Conservation (phyloP, 2,113 vertebrate genomes). For the Trochalopteron elliotii region DNA sequence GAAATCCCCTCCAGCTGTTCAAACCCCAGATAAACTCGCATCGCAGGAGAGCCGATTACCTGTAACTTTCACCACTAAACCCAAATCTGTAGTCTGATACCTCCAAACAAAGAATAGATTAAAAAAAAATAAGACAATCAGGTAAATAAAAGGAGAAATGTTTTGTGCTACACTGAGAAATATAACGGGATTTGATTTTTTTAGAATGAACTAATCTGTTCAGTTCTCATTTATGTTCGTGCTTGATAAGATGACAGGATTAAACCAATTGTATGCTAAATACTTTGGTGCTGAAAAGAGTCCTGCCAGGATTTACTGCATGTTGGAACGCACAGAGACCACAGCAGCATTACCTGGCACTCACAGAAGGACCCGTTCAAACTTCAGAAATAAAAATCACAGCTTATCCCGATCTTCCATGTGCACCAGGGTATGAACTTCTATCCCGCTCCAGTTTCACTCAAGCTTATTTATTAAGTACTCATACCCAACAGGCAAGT, state of each 20-base stretch:
- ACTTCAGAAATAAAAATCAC: constrained; percentile 9
- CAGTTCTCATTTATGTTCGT: neutral
- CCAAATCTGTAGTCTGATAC: neutral
- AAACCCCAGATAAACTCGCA: neutral
- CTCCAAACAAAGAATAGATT: neutral
- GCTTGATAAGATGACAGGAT: constrained; percentile 43
- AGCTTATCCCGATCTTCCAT: neutral
- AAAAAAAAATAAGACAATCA: neutral
- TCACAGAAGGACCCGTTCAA: neutral
- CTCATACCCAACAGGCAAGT: constrained; percentile 1
- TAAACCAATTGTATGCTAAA: constrained; percentile 29
- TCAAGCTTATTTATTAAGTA: neutral
- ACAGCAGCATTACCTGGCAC: neutral
- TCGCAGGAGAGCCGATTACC: neutral
- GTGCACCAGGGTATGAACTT: neutral
- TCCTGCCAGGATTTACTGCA: neutral
- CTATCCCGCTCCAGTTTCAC: neutral
- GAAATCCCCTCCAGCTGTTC: neutral
- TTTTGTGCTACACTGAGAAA: neutral
- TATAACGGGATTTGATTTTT: neutral
- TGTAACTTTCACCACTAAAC: neutral
- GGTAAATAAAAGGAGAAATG: neutral
- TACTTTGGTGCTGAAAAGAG: neutral
- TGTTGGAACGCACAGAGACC: neutral
- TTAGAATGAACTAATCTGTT: constrained; percentile 16